Percentiles rank a stretch among this genome's conserved stretches.
Evolutionary conservation across 2,888 invertebrate genomes (phyloP).

Genomic region (Tridacna crocea): DNA sequence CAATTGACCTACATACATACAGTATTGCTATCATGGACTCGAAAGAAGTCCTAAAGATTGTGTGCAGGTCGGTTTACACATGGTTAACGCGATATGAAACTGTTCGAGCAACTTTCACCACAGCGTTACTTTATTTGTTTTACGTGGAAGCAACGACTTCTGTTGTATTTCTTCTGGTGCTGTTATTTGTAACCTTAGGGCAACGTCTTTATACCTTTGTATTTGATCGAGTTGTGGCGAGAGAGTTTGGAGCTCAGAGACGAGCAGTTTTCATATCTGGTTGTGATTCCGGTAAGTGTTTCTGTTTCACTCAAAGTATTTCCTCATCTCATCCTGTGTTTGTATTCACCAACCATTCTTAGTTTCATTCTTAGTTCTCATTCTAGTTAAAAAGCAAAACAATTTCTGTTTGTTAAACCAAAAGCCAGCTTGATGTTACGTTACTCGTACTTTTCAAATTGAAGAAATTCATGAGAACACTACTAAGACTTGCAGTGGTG

Average conservation of each 20-base stretch:
- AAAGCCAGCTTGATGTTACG: too few relatives aligned
- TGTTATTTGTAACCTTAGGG: background rate
- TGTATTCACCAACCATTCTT: too few relatives aligned
- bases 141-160: background rate
- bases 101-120: background rate
- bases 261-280: slow-evolving; percentile 49
- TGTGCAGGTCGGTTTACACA: background rate
- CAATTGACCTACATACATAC: background rate
- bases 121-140: background rate
- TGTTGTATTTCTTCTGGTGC: background rate
- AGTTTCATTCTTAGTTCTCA: too few relatives aligned
- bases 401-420: too few relatives aligned
- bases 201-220: background rate
- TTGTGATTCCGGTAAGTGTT: slow-evolving; percentile 49
- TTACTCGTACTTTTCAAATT: too few relatives aligned
- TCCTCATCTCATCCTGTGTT: too few relatives aligned
- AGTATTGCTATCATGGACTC: background rate
- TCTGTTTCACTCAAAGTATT: background rate
- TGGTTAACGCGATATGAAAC: background rate
- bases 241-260: slow-evolving; percentile 2
- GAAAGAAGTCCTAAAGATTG: background rate
- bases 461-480: too few relatives aligned
- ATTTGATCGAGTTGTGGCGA: background rate
- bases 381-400: too few relatives aligned
- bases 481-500: too few relatives aligned